Evolutionary conservation across 2,888 invertebrate species (phyloP).

Genomic region (Physocephala rufipes): DNA sequence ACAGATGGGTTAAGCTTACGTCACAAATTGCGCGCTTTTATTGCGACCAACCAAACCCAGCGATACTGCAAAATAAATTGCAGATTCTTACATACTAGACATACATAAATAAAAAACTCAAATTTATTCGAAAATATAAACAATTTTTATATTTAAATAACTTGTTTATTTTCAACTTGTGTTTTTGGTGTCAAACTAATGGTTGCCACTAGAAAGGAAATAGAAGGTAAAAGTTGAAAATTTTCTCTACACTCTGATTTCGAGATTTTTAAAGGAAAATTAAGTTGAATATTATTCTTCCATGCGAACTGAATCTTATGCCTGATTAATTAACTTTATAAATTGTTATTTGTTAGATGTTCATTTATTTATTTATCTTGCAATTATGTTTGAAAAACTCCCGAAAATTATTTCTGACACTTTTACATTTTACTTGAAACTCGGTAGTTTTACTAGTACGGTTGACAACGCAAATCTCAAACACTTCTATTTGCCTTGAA

Average conservation of each 20-base stretch:
- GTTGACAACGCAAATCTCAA: slow-evolving; percentile 25
- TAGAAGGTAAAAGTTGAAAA: slow-evolving; percentile 46
- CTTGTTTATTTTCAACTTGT: slow-evolving; percentile 29
- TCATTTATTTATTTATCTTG: too few relatives aligned
- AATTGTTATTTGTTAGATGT: too few relatives aligned
- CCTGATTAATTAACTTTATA: too few relatives aligned
- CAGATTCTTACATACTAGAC: background rate
- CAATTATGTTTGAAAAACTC: slow-evolving; percentile 26
- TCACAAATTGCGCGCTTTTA: slow-evolving; percentile 62
- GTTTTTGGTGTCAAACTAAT: background rate
- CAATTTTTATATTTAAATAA: slow-evolving; percentile 12
- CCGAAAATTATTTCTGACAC: slow-evolving; percentile 24
- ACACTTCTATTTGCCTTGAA: slow-evolving; percentile 36
- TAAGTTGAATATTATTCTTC: too few relatives aligned
- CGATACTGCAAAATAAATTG: background rate
- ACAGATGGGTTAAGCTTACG: slow-evolving; percentile 52
- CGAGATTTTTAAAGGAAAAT: background rate
- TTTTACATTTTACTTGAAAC: slow-evolving; percentile 19
- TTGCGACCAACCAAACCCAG: background rate
- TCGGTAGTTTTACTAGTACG: slow-evolving; percentile 14
- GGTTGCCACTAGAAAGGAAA: slow-evolving; percentile 10
- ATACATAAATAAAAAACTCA: slow-evolving; percentile 32
- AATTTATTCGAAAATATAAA: slow-evolving; percentile 28
- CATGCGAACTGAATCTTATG: too few relatives aligned
- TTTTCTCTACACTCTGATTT: slow-evolving; percentile 65